These are phyloP conservation scores for Nothura maculosa DNA, from an alignment of 2,797 vertebrate genomes.

Conservation along the genomic window DNA sequence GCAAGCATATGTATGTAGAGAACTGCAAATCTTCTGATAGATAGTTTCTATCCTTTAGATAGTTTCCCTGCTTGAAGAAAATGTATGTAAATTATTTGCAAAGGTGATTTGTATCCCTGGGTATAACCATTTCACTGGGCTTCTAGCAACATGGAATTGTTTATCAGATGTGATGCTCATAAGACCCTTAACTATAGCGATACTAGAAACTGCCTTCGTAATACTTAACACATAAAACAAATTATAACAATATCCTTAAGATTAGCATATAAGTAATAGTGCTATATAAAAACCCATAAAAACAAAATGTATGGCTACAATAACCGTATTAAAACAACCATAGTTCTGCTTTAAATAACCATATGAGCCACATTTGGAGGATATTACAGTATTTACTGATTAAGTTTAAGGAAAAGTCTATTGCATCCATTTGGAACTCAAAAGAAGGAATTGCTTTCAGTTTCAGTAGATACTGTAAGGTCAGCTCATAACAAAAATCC, in stretches of 20 bases:
- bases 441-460: neutral
- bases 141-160: slow-evolving; percentile 35
- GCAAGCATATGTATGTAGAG: neutral
- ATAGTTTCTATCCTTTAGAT: neutral
- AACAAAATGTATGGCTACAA: slow-evolving; percentile 70
- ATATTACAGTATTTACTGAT: slow-evolving; percentile 70
- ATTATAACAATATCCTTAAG: slow-evolving; percentile 80
- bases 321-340: slow-evolving; percentile 76
- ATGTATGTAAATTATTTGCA: slow-evolving; percentile 20
- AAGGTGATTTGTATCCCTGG: slow-evolving; percentile 43
- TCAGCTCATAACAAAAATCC: neutral
- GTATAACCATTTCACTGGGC: slow-evolving; percentile 8
- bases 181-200: slow-evolving; percentile 61
- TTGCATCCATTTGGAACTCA: neutral
- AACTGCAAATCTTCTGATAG: neutral
- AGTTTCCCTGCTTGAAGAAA: slow-evolving; percentile 30
- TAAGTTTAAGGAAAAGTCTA: slow-evolving; percentile 35
- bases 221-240: slow-evolving; percentile 78
- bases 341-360: slow-evolving; percentile 78
- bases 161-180: slow-evolving; percentile 54
- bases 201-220: slow-evolving; percentile 52
- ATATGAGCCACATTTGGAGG: slow-evolving; percentile 43
- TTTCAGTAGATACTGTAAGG: neutral
- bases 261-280: slow-evolving; percentile 80
- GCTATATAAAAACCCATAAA: slow-evolving; percentile 80